Conservation (phyloP, 2,797 vertebrate genomes). For the Heteromormyrus szaboi region DNA sequence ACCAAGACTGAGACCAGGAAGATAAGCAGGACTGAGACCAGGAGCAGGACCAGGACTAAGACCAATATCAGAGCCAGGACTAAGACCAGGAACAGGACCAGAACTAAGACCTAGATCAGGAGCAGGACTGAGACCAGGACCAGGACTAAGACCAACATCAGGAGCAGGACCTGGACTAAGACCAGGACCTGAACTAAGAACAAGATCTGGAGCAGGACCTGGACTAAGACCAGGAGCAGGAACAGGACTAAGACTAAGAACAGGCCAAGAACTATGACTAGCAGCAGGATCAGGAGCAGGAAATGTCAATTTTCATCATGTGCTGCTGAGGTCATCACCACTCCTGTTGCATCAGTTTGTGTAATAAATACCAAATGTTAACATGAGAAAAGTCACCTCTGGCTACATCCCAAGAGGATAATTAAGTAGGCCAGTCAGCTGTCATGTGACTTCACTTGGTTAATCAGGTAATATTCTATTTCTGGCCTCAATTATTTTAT, state of each 20-base stretch:
- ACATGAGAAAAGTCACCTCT: background rate
- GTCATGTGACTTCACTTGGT: conserved; percentile 8
- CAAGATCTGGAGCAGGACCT: background rate
- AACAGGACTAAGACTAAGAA: background rate
- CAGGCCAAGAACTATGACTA: background rate
- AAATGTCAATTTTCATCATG: background rate
- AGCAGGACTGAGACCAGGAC: background rate
- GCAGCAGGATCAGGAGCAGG: background rate
- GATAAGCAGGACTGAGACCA: background rate
- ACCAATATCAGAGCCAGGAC: background rate
- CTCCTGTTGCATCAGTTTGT: background rate
- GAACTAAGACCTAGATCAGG: background rate
- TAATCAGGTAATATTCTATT: conserved; percentile 15
- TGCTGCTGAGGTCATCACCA: background rate
- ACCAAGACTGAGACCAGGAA: background rate
- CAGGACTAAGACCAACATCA: background rate
- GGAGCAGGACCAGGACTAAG: background rate
- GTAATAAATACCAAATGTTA: background rate
- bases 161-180: background rate
- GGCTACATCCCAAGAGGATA: background rate
- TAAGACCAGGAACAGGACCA: background rate
- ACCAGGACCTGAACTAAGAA: background rate
- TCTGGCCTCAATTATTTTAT: conserved; percentile 1
- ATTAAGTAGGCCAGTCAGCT: background rate
- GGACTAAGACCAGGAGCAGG: background rate